Conservation (phyloP, 2,888 invertebrate species). For the Apodemia hepburni region DNA sequence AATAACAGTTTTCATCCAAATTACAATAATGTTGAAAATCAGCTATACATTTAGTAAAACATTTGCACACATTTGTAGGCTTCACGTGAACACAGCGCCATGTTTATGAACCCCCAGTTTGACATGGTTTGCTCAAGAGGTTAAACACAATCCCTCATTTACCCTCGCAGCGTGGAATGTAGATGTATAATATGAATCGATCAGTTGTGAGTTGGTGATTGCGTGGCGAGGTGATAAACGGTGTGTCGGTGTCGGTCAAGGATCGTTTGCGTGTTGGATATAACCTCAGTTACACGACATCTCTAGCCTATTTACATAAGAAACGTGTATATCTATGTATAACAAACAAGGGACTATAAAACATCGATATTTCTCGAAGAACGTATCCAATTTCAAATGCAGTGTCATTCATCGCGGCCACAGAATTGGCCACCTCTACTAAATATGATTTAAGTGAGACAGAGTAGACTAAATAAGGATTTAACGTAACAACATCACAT, state of each 20-base stretch:
- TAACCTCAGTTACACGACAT: constrained; percentile 7
- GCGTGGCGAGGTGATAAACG: not conserved
- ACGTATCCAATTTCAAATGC: not conserved
- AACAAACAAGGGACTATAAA: constrained; percentile 12
- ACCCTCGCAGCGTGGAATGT: no score
- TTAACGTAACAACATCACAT: not conserved
- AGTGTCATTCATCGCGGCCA: not conserved
- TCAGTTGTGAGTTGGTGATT: no score
- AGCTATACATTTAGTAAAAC: no score
- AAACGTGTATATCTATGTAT: constrained; percentile 16
- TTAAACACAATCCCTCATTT: no score
- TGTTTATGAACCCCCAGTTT: no score
- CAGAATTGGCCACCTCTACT: not conserved
- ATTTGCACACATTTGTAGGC: no score
- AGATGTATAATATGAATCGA: no score
- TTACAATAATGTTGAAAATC: no score
- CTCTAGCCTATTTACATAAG: constrained; percentile 18
- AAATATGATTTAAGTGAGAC: not conserved
- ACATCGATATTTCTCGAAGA: constrained; percentile 14
- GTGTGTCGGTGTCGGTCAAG: not conserved
- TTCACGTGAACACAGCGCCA: no score
- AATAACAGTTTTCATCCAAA: no score
- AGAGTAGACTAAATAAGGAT: not conserved
- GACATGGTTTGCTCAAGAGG: no score
- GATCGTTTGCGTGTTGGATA: constrained; percentile 7